These are phyloP conservation scores for Falco peregrinus DNA, from an alignment of 2,797 vertebrate genomes.

Conservation along the genomic window DNA sequence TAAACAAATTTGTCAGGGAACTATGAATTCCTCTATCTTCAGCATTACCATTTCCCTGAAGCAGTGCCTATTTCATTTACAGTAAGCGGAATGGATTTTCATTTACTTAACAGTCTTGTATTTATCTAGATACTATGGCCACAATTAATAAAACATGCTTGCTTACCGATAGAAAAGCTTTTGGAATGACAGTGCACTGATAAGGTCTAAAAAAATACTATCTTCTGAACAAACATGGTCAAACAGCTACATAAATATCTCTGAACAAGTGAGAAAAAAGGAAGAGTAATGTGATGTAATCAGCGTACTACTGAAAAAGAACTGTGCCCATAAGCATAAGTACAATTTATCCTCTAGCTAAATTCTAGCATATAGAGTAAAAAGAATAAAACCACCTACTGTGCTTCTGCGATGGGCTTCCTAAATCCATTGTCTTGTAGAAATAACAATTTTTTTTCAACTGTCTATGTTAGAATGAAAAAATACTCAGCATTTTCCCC, in stretches of 20 bases:
- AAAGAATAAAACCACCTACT: slow-evolving; percentile 81
- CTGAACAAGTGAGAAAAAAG: not conserved
- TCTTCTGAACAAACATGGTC: not conserved
- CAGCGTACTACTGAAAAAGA: not conserved
- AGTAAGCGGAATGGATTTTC: not conserved
- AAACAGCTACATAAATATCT: not conserved
- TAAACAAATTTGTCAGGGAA: not conserved
- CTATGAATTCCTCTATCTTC: not conserved
- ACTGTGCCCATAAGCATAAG: not conserved
- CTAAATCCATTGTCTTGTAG: slow-evolving; percentile 81
- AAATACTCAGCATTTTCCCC: slow-evolving; percentile 57
- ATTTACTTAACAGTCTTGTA: not conserved
- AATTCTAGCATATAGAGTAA: not conserved
- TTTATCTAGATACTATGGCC: not conserved
- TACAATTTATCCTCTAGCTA: not conserved
- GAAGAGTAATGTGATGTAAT: not conserved
- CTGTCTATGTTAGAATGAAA: slow-evolving; percentile 38
- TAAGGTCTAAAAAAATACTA: not conserved
- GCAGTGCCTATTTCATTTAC: not conserved
- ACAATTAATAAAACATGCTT: slow-evolving; percentile 25
- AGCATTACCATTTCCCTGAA: not conserved
- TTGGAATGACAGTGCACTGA: not conserved
- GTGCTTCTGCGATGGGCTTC: slow-evolving; percentile 80
- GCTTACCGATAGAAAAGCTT: not conserved
- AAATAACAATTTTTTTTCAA: slow-evolving; percentile 16